Conservation (phyloP, 2,888 invertebrate genomes). For the Doris montereyensis region DNA sequence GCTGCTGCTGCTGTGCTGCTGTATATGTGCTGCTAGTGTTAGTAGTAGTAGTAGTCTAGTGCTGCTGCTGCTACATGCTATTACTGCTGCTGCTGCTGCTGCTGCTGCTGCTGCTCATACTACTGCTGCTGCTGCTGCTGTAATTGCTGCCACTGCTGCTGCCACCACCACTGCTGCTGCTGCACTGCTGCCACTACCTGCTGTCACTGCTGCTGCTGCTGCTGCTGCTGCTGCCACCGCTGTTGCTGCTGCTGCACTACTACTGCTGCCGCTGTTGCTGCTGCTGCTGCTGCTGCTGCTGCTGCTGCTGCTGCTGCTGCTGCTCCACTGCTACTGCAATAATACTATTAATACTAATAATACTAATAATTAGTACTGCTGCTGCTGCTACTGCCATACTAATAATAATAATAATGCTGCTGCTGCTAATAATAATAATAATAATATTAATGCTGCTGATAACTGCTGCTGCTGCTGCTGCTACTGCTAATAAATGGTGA, state of each 20-base stretch:
- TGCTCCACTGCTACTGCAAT: conserved; percentile 16
- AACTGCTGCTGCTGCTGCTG: no score
- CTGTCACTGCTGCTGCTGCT: not conserved
- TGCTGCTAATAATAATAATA: no score
- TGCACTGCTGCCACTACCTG: no score
- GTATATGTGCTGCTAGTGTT: not conserved
- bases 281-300: no score
- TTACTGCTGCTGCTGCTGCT: not conserved
- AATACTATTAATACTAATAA: no score
- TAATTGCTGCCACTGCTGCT: no score
- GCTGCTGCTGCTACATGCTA: not conserved
- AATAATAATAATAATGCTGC: no score
- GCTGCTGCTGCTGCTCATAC: not conserved
- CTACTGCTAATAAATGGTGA: no score
- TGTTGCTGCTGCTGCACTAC: not conserved
- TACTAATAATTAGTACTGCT: no score
- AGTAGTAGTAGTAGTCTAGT: not conserved
- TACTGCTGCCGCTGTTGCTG: not conserved
- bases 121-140: not conserved
- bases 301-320: conserved; percentile 30
- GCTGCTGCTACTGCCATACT: no score
- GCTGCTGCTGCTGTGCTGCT: not conserved
- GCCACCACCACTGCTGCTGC: no score
- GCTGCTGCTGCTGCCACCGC: conserved; percentile 12
- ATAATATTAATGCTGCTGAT: no score